Base-by-base conservation (phyloP, 2,113 vertebrate genomes). In the Pandion haliaetus region DNA sequence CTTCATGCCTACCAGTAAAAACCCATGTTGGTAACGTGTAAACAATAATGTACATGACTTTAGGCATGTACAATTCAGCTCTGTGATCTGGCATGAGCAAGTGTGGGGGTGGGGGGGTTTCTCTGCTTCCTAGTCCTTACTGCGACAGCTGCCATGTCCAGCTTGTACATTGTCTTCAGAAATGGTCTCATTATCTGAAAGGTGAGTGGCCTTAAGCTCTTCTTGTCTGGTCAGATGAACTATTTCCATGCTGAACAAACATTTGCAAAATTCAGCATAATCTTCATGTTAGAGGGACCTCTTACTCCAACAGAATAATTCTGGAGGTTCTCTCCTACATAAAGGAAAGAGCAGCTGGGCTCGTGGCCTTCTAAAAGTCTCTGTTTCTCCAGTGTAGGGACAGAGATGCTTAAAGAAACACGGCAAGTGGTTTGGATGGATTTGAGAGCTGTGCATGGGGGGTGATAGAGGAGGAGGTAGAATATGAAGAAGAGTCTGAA, bases 31-130 rank as follows among this genome's bases (percentile, higher is more conserved):
- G 9, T 26, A 52, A 31, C 6, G 14, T 1, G 19, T 14, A 45
- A 72, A 9, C 17, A 20, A 17, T 3, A 31, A n/a, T 0, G 0
- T 18, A 0, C 14, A 15, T 1, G 16, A 54, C 17, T 42, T 66
- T 6, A 59, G 40, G 49, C 32, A 50, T 34, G 20, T 55, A 59
- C n/a, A 28, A 28, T 47, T 44, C 38, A 79, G 12, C 57, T 55
- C 70, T 67, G 42, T 52, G 38, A 17, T 40, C 29, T 45, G 70
- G 12, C 69, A 66, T 4, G 14, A 67, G n/a, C 38, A 65, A 36
- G 36, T 18, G 13, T 14, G n/a, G 40, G 0, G 0, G n/a, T n/a
- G 14, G 29, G 23, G 5, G 16, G 28, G 15, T n/a, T 77, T 25
- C 34, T 73, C 61, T 67, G 9, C 28, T 40, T 34, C 9, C 42